phyloP scores from a whole-genome alignment of 2,797 vertebrate species.

The Hoplostethus mediterraneus region DNA sequence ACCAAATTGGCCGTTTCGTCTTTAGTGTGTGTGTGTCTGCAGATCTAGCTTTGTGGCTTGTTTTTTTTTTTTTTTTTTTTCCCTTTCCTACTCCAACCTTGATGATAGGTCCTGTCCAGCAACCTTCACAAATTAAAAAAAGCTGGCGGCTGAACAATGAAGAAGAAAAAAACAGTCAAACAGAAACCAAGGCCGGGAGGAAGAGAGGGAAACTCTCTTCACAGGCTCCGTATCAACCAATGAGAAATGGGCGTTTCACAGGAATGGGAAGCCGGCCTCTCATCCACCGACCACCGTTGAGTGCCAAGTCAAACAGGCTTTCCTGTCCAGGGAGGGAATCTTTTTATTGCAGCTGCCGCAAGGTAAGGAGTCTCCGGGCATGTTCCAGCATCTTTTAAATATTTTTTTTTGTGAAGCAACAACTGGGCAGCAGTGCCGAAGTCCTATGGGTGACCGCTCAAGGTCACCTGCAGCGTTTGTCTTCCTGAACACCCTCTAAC shows the following conservation, averaged over 20 bases:
- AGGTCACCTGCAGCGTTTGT: conserved; percentile 31
- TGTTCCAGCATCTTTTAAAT: conserved; percentile 5
- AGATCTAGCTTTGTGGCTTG: conserved; percentile 25
- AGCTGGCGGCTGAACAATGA: conserved; percentile 21
- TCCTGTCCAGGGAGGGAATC: conserved; percentile 27
- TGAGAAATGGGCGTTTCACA: conserved; percentile 57
- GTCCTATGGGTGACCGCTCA: conserved; percentile 29
- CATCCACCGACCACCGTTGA: conserved; percentile 28
- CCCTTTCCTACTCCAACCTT: conserved; percentile 12
- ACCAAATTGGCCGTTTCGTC: conserved; percentile 38
- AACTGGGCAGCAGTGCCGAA: conserved; percentile 16
- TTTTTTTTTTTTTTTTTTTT: conserved; percentile 27
- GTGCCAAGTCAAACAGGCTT: conserved; percentile 61
- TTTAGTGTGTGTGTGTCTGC: conserved; percentile 14
- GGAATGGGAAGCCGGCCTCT: conserved; percentile 54
- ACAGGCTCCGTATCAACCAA: conserved; percentile 26
- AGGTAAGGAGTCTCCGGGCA: conserved; percentile 25
- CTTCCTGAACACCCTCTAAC: conserved; percentile 28
- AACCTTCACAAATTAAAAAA: conserved; percentile 30
- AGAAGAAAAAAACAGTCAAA: conserved; percentile 26
- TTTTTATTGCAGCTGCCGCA: conserved; percentile 36
- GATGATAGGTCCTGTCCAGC: conserved; percentile 56
- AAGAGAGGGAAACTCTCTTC: conserved; percentile 27
- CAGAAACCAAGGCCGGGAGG: conserved; percentile 26
- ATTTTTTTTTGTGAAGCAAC: conserved; percentile 5